Conservation (phyloP, 1,140 invertebrate species). For the Lepidurus packardi region DNA sequence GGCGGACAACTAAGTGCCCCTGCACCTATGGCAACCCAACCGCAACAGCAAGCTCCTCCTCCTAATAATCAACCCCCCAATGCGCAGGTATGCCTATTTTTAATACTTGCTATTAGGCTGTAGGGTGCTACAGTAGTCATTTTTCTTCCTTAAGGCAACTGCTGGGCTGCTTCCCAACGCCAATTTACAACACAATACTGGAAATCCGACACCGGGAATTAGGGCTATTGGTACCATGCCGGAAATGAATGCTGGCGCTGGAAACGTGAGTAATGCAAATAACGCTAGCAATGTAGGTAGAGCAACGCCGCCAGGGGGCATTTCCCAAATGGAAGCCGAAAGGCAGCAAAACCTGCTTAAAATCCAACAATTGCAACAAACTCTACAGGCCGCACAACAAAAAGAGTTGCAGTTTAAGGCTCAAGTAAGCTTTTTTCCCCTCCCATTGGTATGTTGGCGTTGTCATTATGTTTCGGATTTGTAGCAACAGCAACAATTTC, state of each 20-base stretch:
- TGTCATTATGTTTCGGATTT: conserved; percentile 36
- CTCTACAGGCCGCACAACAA: conserved; percentile 67
- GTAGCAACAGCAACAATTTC: conserved; percentile 30
- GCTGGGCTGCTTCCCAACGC: conserved; percentile 11
- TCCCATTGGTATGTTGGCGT: conserved; percentile 25
- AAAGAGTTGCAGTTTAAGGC: conserved; percentile 70
- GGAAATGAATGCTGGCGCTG: conserved; percentile 4
- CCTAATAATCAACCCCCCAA: conserved; percentile 44
- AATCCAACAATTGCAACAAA: conserved; percentile 61
- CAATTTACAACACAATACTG: conserved; percentile 29
- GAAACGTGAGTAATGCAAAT: conserved; percentile 16
- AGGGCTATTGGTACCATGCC: conserved; percentile 29
- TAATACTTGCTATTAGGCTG: no score
- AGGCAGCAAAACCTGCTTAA: conserved; percentile 61
- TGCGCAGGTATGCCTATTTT: conserved; percentile 29
- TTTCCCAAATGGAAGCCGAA: conserved; percentile 51
- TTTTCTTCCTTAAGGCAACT: not conserved
- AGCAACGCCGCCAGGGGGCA: conserved; percentile 49
- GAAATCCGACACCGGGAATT: conserved; percentile 22
- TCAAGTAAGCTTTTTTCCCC: conserved; percentile 47
- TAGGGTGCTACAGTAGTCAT: conserved; percentile 17
- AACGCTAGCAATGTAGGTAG: conserved; percentile 46
- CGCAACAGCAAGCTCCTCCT: conserved; percentile 50
- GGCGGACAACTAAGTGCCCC: conserved; percentile 53
- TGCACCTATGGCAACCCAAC: conserved; percentile 36